phyloP scores from a whole-genome alignment of 2,113 vertebrate genomes.

The Shinisaurus crocodilurus region DNA sequence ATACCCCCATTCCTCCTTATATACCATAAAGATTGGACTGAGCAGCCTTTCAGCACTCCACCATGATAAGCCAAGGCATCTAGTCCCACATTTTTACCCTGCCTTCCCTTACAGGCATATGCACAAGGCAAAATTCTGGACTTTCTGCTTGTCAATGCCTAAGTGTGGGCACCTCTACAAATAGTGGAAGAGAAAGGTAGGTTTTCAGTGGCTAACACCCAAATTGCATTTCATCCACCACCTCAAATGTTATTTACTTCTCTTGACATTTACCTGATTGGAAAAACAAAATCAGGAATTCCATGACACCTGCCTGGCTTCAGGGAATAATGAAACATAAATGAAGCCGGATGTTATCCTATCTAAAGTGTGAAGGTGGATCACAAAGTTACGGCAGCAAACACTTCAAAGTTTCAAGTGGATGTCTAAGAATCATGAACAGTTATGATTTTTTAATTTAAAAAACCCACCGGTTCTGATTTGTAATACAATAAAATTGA shows the following conservation, averaged over 20 bases:
- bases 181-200: not conserved
- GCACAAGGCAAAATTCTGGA: conserved; percentile 44
- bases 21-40: conserved; percentile 51
- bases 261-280: conserved; percentile 49
- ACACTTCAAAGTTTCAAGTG: not conserved
- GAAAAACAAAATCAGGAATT: conserved; percentile 65
- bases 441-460: not conserved
- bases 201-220: conserved; percentile 4
- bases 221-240: not conserved
- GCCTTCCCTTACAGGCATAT: conserved; percentile 49
- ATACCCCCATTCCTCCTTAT: conserved; percentile 38
- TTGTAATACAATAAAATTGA: not conserved
- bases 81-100: conserved; percentile 67
- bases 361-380: not conserved
- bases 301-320: conserved; percentile 28
- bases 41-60: conserved; percentile 65
- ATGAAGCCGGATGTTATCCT: not conserved
- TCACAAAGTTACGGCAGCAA: not conserved
- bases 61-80: conserved; percentile 60
- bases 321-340: conserved; percentile 25
- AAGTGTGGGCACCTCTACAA: conserved; percentile 26
- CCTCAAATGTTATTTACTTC: not conserved
- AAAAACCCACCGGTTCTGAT: not conserved
- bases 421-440: not conserved
- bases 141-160: conserved; percentile 55